Evolutionary conservation across 2,113 vertebrate species (phyloP).

Genomic region (Holacanthus passer): DNA sequence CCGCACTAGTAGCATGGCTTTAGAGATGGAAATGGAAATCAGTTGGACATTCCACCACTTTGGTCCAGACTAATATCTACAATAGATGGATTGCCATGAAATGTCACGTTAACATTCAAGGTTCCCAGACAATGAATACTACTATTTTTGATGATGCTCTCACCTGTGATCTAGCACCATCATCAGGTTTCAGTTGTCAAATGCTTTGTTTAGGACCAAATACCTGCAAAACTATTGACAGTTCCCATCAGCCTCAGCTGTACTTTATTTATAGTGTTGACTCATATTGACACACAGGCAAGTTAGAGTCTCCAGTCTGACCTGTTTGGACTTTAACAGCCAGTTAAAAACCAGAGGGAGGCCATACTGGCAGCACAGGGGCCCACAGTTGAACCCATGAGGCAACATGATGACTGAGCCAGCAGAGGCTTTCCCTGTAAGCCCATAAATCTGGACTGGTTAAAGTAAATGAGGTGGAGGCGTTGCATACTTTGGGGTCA

Average conservation of each 20-base stretch:
- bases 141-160: not conserved
- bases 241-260: not conserved
- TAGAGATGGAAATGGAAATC: too few species aligned
- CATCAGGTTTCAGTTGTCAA: not conserved
- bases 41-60: too few species aligned
- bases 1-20: too few species aligned
- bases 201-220: not conserved
- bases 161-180: not conserved
- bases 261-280: too few species aligned
- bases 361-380: not conserved
- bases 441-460: not conserved
- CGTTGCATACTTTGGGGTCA: conserved; percentile 88
- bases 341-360: not conserved
- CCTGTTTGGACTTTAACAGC: not conserved
- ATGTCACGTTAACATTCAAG: not conserved
- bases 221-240: not conserved
- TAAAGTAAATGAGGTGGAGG: not conserved
- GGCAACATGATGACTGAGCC: not conserved
- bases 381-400: conserved; percentile 3
- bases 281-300: not conserved
- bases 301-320: not conserved
- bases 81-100: too few species aligned
- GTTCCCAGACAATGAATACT: not conserved
- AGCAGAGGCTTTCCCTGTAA: not conserved
- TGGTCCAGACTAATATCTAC: not conserved